Conservation (phyloP, 2,797 vertebrate species). For the Esox lucius region DNA sequence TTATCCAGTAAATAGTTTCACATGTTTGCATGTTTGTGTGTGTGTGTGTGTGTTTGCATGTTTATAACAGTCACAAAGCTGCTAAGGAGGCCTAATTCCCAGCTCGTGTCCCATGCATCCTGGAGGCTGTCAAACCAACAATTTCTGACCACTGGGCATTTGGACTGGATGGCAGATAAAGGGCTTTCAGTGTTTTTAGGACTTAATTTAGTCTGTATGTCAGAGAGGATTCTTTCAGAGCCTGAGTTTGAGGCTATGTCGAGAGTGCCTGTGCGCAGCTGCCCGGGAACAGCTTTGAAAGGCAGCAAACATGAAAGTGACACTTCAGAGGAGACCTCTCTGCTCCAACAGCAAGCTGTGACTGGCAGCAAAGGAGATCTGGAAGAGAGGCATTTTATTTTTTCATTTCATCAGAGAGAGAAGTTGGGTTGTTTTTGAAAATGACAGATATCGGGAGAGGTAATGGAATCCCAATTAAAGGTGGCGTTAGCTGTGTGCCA, state of each 20-base stretch:
- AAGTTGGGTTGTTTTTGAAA: neutral
- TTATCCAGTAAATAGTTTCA: neutral
- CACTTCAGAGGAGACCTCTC: neutral
- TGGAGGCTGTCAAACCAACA: conserved; percentile 10
- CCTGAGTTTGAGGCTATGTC: neutral
- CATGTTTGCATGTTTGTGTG: neutral
- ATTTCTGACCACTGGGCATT: conserved; percentile 19
- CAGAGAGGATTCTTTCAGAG: conserved; percentile 29
- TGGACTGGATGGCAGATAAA: conserved; percentile 9
- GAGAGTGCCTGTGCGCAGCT: conserved; percentile 7
- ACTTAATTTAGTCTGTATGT: conserved; percentile 38
- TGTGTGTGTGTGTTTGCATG: neutral
- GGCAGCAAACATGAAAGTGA: neutral
- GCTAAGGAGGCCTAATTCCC: neutral
- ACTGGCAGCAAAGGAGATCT: neutral
- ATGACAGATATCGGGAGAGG: conserved; percentile 20
- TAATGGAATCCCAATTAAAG: conserved; percentile 31
- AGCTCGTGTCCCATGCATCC: neutral
- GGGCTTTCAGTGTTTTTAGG: conserved; percentile 28
- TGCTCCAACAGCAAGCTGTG: neutral
- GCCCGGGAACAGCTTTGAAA: conserved; percentile 13
- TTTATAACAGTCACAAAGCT: neutral
- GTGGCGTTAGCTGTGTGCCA: conserved; percentile 23
- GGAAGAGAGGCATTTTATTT: neutral
- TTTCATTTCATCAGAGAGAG: conserved; percentile 11